A percentile compares a stretch with the other conserved stretches of the same genome.
Evolutionary conservation across 2,113 vertebrate species (phyloP).

Genomic region (Petroica traversi): DNA sequence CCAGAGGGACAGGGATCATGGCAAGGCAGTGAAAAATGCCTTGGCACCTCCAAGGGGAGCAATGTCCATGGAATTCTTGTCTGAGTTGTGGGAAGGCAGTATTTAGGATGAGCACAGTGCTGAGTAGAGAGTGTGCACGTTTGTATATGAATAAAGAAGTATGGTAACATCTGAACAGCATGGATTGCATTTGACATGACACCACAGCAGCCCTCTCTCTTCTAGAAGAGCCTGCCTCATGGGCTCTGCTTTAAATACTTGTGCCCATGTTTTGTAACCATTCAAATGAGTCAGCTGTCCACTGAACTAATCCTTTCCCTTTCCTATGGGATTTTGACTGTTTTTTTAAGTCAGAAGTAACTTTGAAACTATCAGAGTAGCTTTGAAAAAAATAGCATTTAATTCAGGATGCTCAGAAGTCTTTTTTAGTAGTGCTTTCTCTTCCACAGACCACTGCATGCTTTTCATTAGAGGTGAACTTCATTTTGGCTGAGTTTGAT

Average conservation of each 20-base stretch:
- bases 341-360: background rate
- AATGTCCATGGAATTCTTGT: background rate
- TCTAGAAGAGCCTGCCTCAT: background rate
- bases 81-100: background rate
- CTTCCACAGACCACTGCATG: background rate
- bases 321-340: background rate
- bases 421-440: background rate
- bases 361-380: background rate
- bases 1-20: accelerated
- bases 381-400: background rate
- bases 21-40: background rate
- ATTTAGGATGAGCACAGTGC: background rate
- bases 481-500: background rate
- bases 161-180: background rate
- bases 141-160: background rate
- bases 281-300: background rate
- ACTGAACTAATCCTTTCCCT: background rate
- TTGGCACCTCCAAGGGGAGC: background rate
- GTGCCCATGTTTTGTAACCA: background rate
- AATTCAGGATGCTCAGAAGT: background rate
- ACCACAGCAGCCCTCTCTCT: background rate
- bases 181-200: background rate
- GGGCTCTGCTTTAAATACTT: background rate
- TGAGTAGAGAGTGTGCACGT: too few relatives aligned
- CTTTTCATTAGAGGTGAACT: background rate